Evolutionary conservation across 2,113 vertebrate species (phyloP), one percentile per base, ranked within the genome.

Genomic region (Sardina pilchardus): DNA sequence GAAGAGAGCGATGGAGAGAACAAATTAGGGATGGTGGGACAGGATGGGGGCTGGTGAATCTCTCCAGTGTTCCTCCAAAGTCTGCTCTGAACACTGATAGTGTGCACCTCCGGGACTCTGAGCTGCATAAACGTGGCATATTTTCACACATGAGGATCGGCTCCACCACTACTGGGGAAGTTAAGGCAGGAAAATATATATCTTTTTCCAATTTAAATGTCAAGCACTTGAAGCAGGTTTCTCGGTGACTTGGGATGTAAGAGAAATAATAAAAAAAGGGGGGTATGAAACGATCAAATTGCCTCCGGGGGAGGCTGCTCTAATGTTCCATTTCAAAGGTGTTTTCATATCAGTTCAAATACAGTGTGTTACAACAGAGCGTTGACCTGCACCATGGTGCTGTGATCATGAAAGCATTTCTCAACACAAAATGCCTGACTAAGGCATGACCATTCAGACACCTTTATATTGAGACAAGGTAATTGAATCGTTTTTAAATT

Each of bases 11-110:
- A 92, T 86, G 92, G 89, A 90, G 89, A 91, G 92, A 92, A 88
- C 90, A 93, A 94, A 95, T 94, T 93, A 94, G 92, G 91, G 91
- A 84, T 87, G 90, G 87, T 85, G 82, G 90, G 91, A 87, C 21
- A 44, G 82, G 88, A 88, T 78, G 59, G 82, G 85, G 88, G 80
- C 30, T 67, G 82, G 86, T 16, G 45, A 84, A 90, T 85, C 91
- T 82, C 44, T 81, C 84, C 84, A 87, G n/a, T 53, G 87, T 91
- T 88, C 90, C 91, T 93, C 85, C 71, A 89, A 90, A 87, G 85
- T 88, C 84, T 85, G 80, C 86, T 91, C 86, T 91, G 42, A 83
- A 83, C 39, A 21, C 81, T 83, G 78, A 86, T 84, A 86, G 82
- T 71, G 26, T 4, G 81, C 47, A 84, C 82, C 63, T 85, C 81